Evolutionary conservation across 2,888 invertebrate species (phyloP).

Genomic region (Agrotis ipsilon): DNA sequence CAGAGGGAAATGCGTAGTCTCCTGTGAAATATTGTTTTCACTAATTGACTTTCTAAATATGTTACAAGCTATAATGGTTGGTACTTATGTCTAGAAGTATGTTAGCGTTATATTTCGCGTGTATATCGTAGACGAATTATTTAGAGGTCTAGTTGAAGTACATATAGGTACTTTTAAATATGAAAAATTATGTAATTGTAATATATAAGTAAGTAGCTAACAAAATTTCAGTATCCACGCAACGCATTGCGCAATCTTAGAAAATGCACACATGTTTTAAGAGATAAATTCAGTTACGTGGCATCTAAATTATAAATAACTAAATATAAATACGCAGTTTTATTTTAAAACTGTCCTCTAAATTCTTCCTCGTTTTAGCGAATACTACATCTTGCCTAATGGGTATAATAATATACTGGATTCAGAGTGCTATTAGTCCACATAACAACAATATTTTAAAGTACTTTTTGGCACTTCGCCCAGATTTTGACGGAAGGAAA

Average conservation of each 20-base stretch:
- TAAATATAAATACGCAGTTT: conserved; percentile 62
- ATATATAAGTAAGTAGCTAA: neutral
- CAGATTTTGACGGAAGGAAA: conserved; percentile 80
- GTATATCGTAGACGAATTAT: neutral
- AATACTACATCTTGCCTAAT: conserved; percentile 66
- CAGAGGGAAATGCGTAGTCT: neutral
- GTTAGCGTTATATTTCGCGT: neutral
- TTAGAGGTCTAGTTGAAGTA: neutral
- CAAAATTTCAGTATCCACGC: neutral
- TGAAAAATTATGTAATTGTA: neutral
- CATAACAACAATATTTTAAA: conserved; percentile 78
- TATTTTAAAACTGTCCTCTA: conserved; percentile 71
- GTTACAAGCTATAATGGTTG: too few relatives aligned
- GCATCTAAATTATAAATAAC: conserved; percentile 59
- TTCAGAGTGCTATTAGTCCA: conserved; percentile 69
- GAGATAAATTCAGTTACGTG: conserved; percentile 44
- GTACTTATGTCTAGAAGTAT: neutral
- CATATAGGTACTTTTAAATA: too few relatives aligned
- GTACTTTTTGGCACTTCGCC: conserved; percentile 80
- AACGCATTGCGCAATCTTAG: conserved; percentile 43
- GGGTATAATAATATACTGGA: conserved; percentile 70
- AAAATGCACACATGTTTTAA: conserved; percentile 33
- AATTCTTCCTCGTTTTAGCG: conserved; percentile 69
- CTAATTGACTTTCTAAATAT: conserved; percentile 10
- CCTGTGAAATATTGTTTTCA: neutral